Conservation (phyloP, 2,888 invertebrate genomes). For the Phragmatobia fuliginosa region DNA sequence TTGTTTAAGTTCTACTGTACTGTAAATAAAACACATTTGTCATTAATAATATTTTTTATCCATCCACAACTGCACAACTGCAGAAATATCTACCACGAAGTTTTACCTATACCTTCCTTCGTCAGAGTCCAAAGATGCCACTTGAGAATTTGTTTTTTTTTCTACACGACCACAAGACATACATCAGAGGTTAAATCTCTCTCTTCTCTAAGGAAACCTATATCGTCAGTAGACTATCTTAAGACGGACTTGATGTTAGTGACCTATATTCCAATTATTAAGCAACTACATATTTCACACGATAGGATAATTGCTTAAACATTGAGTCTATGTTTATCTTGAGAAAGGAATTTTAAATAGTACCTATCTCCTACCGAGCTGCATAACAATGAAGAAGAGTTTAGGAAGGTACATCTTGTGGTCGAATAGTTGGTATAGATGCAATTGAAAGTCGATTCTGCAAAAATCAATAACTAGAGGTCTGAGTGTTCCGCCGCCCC, state of each 20-base stretch:
- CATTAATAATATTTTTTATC: constrained; percentile 1
- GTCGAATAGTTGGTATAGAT: not conserved
- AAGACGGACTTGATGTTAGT: not conserved
- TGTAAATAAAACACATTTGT: constrained; percentile 15
- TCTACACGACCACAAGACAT: not conserved
- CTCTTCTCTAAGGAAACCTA: too few relatives aligned
- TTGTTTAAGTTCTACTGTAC: not conserved
- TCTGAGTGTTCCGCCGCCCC: constrained; percentile 54
- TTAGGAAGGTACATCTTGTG: constrained; percentile 1
- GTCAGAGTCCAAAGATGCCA: not conserved
- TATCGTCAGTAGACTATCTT: too few relatives aligned
- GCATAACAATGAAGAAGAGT: not conserved
- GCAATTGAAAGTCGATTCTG: constrained; percentile 1
- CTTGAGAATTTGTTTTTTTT: not conserved
- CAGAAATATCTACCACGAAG: not conserved
- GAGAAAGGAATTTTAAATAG: too few relatives aligned
- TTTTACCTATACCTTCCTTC: not conserved
- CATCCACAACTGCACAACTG: not conserved
- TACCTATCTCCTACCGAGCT: not conserved
- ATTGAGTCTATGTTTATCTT: too few relatives aligned
- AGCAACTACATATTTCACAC: too few relatives aligned
- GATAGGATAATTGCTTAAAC: too few relatives aligned
- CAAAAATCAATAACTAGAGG: constrained; percentile 47
- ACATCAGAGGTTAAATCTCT: not conserved
- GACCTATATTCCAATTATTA: not conserved